phyloP scores from a whole-genome alignment of 2,113 vertebrate species.

The Polyodon spathula region DNA sequence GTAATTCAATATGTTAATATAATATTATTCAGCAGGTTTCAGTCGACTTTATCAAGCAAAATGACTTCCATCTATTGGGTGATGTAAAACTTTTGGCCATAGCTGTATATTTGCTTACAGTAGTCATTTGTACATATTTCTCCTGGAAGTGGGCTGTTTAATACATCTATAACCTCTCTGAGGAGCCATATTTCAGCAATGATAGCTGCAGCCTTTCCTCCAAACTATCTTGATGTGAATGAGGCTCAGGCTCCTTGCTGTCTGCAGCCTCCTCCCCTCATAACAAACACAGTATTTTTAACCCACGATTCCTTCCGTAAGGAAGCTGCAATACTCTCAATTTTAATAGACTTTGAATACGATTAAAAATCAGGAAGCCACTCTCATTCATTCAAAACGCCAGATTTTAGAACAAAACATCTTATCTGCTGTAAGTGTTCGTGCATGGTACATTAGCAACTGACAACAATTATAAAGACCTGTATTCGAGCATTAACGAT shows the following conservation, averaged over 20 bases:
- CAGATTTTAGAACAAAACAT: too few relatives aligned
- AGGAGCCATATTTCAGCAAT: conserved; percentile 14
- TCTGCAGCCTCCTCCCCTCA: conserved; percentile 53
- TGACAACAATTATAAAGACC: too few relatives aligned
- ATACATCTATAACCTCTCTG: conserved; percentile 36
- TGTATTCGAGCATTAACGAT: too few relatives aligned
- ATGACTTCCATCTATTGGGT: conserved; percentile 28
- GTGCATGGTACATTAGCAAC: too few relatives aligned
- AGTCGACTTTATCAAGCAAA: conserved; percentile 22
- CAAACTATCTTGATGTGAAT: conserved; percentile 28
- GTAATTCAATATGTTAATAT: too few relatives aligned
- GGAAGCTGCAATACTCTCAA: conserved; percentile 53
- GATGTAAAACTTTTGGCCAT: conserved; percentile 38
- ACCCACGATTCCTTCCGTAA: conserved; percentile 58
- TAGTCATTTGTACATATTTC: conserved; percentile 49
- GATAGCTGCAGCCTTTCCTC: conserved; percentile 21
- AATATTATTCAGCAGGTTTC: too few relatives aligned
- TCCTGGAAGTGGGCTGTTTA: conserved; percentile 33
- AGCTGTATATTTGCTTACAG: conserved; percentile 50
- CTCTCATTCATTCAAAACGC: too few relatives aligned
- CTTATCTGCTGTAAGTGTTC: too few relatives aligned
- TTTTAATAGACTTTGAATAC: too few relatives aligned
- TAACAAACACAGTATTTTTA: conserved; percentile 69
- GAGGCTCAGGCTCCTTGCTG: conserved; percentile 62
- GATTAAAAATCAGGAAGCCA: too few relatives aligned